These are phyloP conservation scores for Whitmania pigra DNA, from an alignment of 1,140 invertebrate species.

Conservation along the genomic window DNA sequence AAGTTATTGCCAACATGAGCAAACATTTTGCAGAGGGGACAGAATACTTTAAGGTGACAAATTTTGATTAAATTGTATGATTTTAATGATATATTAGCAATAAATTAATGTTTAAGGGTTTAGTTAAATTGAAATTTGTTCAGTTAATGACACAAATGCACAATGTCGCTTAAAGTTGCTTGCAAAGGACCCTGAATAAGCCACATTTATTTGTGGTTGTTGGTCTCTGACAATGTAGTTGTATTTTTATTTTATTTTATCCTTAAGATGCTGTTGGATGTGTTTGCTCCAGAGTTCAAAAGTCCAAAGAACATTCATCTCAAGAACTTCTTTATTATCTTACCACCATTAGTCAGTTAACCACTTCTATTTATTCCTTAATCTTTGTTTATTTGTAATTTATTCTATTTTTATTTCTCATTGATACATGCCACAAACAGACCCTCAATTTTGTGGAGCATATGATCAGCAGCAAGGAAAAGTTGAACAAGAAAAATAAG, in stretches of 20 bases:
- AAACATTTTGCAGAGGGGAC: conserved; percentile 81
- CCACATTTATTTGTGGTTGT: background rate
- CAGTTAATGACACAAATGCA: too few species aligned
- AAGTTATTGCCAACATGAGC: conserved; percentile 61
- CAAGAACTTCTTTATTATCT: conserved; percentile 80
- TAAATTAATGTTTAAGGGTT: too few species aligned
- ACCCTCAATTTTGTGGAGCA: conserved; percentile 91
- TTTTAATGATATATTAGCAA: too few species aligned
- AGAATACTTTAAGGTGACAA: conserved; percentile 72
- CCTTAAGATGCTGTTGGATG: conserved; percentile 67
- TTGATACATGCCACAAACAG: conserved; percentile 28
- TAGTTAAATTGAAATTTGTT: too few species aligned
- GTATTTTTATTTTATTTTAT: conserved; percentile 18
- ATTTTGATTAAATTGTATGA: background rate
- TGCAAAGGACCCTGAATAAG: too few species aligned
- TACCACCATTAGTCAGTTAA: conserved; percentile 61
- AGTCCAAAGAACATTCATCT: conserved; percentile 76
- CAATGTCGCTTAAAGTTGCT: too few species aligned
- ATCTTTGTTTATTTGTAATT: too few species aligned
- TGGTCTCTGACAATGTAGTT: conserved; percentile 1
- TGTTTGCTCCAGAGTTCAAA: conserved; percentile 75
- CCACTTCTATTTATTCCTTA: too few species aligned
- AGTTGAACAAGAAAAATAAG: conserved; percentile 67
- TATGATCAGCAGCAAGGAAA: conserved; percentile 78
- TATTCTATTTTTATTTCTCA: too few species aligned